Conservation (phyloP, 2,113 vertebrate species). For the Tetrao urogallus region DNA sequence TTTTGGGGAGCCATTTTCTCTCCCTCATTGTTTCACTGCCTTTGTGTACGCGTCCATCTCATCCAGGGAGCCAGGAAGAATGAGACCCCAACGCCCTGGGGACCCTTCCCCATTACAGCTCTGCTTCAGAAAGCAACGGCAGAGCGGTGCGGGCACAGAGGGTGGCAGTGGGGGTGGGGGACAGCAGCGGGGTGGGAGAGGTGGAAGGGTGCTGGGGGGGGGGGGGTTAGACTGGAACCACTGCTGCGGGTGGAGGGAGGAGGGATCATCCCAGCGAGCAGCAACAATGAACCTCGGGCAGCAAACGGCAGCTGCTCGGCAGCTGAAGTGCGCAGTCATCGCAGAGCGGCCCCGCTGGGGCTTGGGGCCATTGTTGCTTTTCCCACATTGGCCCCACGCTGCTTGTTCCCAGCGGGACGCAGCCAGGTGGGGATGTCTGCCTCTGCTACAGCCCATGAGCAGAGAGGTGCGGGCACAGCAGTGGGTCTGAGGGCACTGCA, state of each 20-base stretch:
- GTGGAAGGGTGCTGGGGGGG: not conserved
- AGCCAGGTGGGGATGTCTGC: too few relatives aligned
- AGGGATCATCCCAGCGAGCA: not conserved
- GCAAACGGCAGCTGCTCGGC: not conserved
- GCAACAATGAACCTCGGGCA: not conserved
- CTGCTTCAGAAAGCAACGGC: not conserved
- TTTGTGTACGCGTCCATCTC: not conserved
- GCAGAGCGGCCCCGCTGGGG: accelerated
- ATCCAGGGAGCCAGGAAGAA: not conserved
- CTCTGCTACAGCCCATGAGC: not conserved
- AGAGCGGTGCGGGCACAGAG: not conserved
- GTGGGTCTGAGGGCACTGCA: too few relatives aligned
- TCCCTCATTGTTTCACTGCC: not conserved
- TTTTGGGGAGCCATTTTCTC: conserved; percentile 50
- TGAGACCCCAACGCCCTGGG: not conserved
- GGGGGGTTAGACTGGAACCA: too few relatives aligned
- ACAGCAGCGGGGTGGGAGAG: not conserved
- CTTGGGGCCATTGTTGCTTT: not conserved
- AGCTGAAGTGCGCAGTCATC: not conserved
- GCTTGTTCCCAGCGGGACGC: not conserved
- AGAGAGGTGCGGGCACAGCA: not conserved
- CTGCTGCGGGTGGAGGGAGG: not conserved
- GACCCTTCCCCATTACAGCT: not conserved
- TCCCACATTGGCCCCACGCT: not conserved
- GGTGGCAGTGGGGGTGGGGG: not conserved